A percentile compares a stretch with the other conserved stretches of the same genome.
phyloP scores from a whole-genome alignment of 2,888 invertebrate genomes.

The Troilus luridus region DNA sequence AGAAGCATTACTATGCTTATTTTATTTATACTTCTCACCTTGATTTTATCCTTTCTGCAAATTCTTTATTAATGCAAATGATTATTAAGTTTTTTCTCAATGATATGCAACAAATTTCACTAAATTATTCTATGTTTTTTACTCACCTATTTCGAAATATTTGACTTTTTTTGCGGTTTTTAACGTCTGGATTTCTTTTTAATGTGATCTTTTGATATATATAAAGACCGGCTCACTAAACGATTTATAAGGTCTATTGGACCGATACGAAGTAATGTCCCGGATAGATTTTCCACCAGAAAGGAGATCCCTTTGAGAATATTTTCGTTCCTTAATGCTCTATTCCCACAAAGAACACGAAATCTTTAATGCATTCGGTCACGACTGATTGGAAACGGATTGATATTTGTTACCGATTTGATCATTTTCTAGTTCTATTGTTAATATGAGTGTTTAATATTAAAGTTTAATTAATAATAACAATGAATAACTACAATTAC shows the following conservation, averaged over 20 bases:
- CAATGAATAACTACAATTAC: no score
- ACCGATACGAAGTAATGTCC: slow-evolving; percentile 12
- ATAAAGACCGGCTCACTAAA: not conserved
- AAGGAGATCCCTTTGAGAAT: not conserved
- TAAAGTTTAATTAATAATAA: no score
- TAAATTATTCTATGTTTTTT: no score
- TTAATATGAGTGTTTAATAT: no score
- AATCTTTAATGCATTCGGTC: not conserved
- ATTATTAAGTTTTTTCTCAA: no score
- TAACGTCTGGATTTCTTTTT: not conserved
- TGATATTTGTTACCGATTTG: not conserved
- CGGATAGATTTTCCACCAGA: slow-evolving; percentile 15
- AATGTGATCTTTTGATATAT: not conserved
- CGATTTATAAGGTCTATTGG: slow-evolving; percentile 1
- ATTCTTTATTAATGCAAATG: no score
- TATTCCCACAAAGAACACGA: not conserved
- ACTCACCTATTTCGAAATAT: no score
- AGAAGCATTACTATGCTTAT: no score
- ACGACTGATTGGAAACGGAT: not conserved
- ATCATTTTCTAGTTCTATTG: no score
- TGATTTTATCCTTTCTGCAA: no score
- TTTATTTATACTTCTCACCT: no score
- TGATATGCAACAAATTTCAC: no score
- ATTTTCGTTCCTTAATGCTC: not conserved
- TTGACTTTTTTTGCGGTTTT: not conserved